Percentiles rank a stretch among this genome's conserved stretches.
Conservation (phyloP, 2,797 vertebrate genomes). For the Sylvia borin region DNA sequence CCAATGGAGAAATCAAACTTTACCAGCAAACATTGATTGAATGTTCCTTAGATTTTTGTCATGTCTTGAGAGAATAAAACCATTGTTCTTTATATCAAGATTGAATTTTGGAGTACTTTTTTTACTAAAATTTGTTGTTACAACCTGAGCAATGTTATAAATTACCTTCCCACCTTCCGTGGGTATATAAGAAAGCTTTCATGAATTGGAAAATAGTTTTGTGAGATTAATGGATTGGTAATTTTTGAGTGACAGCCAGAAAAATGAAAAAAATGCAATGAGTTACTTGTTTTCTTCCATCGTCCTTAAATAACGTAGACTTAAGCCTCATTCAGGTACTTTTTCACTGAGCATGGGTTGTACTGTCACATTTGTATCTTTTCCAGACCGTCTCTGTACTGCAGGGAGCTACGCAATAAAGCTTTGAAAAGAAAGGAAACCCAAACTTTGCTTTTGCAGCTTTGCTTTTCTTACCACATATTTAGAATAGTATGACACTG, state of each 20-base stretch:
- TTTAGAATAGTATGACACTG: background rate
- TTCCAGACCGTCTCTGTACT: background rate
- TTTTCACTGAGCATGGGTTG: background rate
- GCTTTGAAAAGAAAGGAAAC: background rate
- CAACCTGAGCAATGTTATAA: background rate
- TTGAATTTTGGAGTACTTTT: background rate
- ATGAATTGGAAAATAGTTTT: background rate
- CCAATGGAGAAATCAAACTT: background rate
- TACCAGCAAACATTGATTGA: background rate
- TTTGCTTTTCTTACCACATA: background rate
- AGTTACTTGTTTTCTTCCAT: background rate
- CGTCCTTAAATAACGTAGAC: background rate
- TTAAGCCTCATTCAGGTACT: background rate
- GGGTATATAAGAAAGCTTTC: background rate
- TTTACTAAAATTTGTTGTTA: background rate
- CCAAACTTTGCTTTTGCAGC: background rate
- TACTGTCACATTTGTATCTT: background rate
- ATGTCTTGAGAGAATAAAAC: background rate
- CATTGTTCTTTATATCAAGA: background rate
- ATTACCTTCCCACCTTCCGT: background rate
- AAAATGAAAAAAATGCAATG: background rate
- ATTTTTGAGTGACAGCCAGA: background rate
- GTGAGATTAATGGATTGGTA: background rate
- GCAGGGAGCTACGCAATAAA: background rate
- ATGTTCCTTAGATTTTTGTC: background rate